Conservation (phyloP, 2,113 vertebrate species). For the Rhegmatorhina hoffmannsi region DNA sequence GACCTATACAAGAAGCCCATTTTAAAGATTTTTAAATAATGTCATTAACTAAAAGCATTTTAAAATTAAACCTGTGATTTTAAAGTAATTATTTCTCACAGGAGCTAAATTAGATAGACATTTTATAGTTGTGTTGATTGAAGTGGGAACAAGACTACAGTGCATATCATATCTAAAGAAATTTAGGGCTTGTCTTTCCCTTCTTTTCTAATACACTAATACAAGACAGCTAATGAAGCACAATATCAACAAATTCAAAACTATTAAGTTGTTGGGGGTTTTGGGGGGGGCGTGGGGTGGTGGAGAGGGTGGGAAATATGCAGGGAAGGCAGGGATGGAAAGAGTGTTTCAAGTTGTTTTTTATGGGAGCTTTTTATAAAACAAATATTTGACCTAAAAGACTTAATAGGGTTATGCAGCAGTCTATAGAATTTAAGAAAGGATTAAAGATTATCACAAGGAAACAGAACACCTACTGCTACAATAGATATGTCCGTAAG, state of each 20-base stretch:
- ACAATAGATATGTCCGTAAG: not conserved
- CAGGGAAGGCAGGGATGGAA: too few relatives aligned
- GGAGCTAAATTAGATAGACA: not conserved
- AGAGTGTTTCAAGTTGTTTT: too few relatives aligned
- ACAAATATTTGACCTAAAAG: not conserved
- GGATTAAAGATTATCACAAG: not conserved
- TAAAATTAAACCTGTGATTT: not conserved
- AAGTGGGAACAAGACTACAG: not conserved
- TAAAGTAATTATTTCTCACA: not conserved
- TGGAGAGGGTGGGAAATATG: too few relatives aligned
- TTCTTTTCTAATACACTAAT: not conserved
- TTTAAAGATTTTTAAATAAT: not conserved
- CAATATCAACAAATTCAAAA: not conserved
- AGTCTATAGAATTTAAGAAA: not conserved
- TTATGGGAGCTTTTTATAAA: too few relatives aligned
- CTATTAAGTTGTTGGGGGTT: not conserved
- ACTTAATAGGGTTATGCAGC: not conserved
- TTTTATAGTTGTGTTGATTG: not conserved
- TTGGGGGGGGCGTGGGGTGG: too few relatives aligned
- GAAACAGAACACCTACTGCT: not conserved
- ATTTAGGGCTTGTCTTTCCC: not conserved
- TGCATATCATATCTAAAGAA: not conserved
- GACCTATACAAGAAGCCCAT: not conserved
- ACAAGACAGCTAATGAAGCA: not conserved
- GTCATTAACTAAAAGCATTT: not conserved